Evolutionary conservation across 2,113 vertebrate genomes (phyloP).

Genomic region (Platysteira castanea): DNA sequence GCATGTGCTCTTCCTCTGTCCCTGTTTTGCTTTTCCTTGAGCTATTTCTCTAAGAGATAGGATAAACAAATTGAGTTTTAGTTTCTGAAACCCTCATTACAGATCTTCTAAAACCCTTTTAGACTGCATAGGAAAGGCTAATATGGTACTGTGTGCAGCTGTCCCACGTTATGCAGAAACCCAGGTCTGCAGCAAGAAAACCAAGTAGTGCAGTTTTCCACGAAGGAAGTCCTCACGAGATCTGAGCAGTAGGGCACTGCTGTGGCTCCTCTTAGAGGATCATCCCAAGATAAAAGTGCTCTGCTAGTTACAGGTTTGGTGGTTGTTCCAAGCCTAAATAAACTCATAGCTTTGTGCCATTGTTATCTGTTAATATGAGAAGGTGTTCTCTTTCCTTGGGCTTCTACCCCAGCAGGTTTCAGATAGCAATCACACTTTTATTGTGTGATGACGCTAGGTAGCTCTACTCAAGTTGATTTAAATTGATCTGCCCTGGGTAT

Average conservation of each 20-base stretch:
- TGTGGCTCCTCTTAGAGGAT: not conserved
- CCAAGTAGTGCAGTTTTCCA: not conserved
- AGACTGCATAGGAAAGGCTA: not conserved
- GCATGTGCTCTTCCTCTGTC: not conserved
- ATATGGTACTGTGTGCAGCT: not conserved
- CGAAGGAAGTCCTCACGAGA: not conserved
- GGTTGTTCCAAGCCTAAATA: not conserved
- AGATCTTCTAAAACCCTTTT: not conserved
- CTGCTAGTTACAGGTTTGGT: not conserved
- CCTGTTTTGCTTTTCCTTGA: conserved; percentile 29
- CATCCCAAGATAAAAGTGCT: not conserved
- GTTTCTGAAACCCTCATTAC: not conserved
- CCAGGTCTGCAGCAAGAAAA: not conserved
- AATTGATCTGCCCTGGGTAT: not conserved
- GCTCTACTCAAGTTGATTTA: not conserved
- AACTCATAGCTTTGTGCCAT: not conserved
- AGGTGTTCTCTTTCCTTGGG: not conserved
- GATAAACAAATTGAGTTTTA: not conserved
- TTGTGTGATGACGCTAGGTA: not conserved
- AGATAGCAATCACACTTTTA: not conserved
- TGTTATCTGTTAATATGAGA: not conserved
- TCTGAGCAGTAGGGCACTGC: not conserved
- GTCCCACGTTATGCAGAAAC: not conserved
- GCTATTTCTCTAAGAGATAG: not conserved
- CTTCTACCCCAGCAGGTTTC: not conserved